Evolutionary conservation across 2,888 invertebrate genomes (phyloP).

Genomic region (Lasioglossum figueresi): DNA sequence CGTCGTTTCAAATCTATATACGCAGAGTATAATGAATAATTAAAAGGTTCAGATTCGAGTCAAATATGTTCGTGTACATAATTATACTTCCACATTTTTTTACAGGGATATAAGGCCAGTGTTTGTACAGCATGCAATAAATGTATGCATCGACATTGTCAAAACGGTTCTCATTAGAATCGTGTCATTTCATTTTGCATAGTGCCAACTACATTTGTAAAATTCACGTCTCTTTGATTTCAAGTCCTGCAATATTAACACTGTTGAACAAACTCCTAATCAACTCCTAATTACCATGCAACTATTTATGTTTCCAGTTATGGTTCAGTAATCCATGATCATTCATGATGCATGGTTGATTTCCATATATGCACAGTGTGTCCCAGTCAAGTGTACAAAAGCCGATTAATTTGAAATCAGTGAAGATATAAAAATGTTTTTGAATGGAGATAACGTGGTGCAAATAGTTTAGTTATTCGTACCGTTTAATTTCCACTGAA

Average conservation of each 20-base stretch:
- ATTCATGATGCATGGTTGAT: constrained; percentile 73
- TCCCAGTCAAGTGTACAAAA: background rate
- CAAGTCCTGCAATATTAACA: constrained; percentile 57
- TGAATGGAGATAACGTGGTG: background rate
- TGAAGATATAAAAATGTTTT: background rate
- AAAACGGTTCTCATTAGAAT: constrained; percentile 68
- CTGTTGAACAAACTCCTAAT: constrained; percentile 53
- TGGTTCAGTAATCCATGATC: constrained; percentile 61
- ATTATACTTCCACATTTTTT: constrained; percentile 62
- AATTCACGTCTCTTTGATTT: constrained; percentile 63
- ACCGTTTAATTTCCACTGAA: background rate
- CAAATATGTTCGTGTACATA: constrained; percentile 62
- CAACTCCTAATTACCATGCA: constrained; percentile 51
- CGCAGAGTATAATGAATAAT: constrained; percentile 42
- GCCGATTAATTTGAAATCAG: background rate
- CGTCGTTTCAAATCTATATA: constrained; percentile 18
- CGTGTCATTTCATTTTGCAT: constrained; percentile 63
- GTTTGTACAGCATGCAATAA: constrained; percentile 70
- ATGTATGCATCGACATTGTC: constrained; percentile 65
- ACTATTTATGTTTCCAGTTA: constrained; percentile 57
- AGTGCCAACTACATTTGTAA: constrained; percentile 63
- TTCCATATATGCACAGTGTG: constrained; percentile 30
- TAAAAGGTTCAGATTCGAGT: constrained; percentile 44
- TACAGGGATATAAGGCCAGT: constrained; percentile 59
- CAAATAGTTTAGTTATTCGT: background rate